A percentile compares a stretch with the other conserved stretches of the same genome.
Evolutionary conservation across 23 tunicate species (phyloP).

Genomic region (Trididemnum miniatum): DNA sequence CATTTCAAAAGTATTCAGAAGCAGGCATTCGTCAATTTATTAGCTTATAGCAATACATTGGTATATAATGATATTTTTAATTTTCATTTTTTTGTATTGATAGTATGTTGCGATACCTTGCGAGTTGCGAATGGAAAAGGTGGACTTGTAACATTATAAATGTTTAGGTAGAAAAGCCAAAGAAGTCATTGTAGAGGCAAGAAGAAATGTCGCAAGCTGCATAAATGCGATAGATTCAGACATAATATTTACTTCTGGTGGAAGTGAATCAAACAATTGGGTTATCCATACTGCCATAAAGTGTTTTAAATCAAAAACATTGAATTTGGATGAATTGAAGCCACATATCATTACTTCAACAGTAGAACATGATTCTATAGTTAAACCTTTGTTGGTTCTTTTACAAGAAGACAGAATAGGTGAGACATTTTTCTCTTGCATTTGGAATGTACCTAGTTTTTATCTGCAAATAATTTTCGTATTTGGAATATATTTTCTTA

Average conservation of each 20-base stretch:
- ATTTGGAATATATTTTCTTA: too few species aligned
- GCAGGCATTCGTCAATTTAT: too few species aligned
- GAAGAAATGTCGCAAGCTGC: constrained; percentile 56
- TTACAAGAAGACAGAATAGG: constrained; percentile 36
- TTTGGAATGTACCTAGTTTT: too few species aligned
- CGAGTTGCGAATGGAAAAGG: too few species aligned
- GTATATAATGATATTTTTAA: too few species aligned
- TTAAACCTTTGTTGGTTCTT: constrained; percentile 49
- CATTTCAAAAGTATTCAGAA: too few species aligned
- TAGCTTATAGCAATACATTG: too few species aligned
- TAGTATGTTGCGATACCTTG: too few species aligned
- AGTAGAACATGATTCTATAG: constrained; percentile 90
- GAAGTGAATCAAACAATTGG: constrained; percentile 97
- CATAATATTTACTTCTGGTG: constrained; percentile 96
- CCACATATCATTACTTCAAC: constrained; percentile 81
- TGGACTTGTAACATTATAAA: neutral
- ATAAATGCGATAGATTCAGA: constrained; percentile 44
- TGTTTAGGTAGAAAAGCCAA: constrained; percentile 63
- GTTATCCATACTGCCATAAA: constrained; percentile 52
- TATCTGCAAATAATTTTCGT: too few species aligned
- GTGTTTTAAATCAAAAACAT: neutral
- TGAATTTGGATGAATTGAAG: neutral
- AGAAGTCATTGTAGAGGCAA: constrained; percentile 55
- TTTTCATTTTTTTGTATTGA: too few species aligned
- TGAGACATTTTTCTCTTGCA: too few species aligned